Evolutionary conservation across 2,113 vertebrate species (phyloP).

Genomic region (Romanogobio albipinnatus): DNA sequence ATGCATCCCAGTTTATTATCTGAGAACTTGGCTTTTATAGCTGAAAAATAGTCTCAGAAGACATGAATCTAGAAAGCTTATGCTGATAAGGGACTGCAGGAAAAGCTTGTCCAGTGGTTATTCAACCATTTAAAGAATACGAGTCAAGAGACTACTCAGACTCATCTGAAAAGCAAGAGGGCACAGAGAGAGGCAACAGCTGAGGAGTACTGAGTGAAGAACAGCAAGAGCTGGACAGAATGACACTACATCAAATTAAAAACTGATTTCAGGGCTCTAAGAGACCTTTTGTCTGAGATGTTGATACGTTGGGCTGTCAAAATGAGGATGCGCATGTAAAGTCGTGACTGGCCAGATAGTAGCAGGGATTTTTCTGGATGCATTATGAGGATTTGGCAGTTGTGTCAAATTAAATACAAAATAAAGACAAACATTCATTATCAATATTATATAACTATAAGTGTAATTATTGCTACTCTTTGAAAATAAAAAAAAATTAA

Average conservation of each 20-base stretch:
- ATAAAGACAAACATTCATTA: background rate
- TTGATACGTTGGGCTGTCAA: background rate
- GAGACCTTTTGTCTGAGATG: slow-evolving; percentile 17
- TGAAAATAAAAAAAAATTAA: background rate
- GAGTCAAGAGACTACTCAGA: background rate
- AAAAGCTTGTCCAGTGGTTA: background rate
- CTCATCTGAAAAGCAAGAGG: background rate
- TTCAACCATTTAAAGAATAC: background rate
- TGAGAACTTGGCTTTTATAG: background rate
- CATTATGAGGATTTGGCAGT: background rate
- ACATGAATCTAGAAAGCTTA: background rate
- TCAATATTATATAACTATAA: background rate
- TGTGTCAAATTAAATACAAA: background rate
- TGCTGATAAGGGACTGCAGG: background rate
- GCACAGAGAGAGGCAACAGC: background rate
- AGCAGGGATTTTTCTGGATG: background rate
- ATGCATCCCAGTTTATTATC: background rate
- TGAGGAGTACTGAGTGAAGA: background rate
- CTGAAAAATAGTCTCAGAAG: background rate
- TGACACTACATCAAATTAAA: slow-evolving; percentile 16
- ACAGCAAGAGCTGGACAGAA: background rate
- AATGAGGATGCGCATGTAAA: background rate
- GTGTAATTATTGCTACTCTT: background rate
- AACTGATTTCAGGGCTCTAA: background rate
- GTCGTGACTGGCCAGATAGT: background rate